Percentiles rank a stretch among this genome's conserved stretches.
phyloP scores from a whole-genome alignment of 1,140 invertebrate species.

The Mamestra configurata region DNA sequence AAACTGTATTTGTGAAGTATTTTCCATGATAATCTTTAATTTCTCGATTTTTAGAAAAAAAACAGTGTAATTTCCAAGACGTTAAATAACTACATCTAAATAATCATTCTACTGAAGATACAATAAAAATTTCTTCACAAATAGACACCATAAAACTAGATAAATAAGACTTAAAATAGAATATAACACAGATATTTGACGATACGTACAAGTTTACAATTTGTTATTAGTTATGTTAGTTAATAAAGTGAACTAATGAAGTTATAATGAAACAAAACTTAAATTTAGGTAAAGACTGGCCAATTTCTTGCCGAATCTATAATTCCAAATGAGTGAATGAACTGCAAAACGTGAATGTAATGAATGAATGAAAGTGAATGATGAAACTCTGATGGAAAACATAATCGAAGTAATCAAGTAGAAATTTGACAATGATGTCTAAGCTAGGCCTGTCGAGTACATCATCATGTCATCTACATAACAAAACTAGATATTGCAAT shows the following conservation, averaged over 20 bases:
- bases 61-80: too few species aligned
- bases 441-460: too few species aligned
- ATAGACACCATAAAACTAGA: conserved; percentile 56
- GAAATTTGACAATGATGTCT: too few species aligned
- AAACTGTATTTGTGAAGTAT: background rate
- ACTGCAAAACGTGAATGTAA: background rate
- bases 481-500: background rate
- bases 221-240: conserved; percentile 64
- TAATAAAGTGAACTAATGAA: background rate
- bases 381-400: background rate
- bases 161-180: conserved; percentile 68
- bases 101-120: background rate
- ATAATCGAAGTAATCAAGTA: too few species aligned
- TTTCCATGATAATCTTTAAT: background rate
- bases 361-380: background rate
- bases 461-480: background rate
- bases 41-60: background rate
- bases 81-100: too few species aligned
- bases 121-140: conserved; percentile 16
- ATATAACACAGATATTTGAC: conserved; percentile 86
- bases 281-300: background rate
- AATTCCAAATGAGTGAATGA: background rate
- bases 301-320: background rate
- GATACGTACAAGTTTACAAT: conserved; percentile 72
- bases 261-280: background rate